Base-by-base conservation (phyloP, 2,888 invertebrate species). In the Timandra comae region DNA sequence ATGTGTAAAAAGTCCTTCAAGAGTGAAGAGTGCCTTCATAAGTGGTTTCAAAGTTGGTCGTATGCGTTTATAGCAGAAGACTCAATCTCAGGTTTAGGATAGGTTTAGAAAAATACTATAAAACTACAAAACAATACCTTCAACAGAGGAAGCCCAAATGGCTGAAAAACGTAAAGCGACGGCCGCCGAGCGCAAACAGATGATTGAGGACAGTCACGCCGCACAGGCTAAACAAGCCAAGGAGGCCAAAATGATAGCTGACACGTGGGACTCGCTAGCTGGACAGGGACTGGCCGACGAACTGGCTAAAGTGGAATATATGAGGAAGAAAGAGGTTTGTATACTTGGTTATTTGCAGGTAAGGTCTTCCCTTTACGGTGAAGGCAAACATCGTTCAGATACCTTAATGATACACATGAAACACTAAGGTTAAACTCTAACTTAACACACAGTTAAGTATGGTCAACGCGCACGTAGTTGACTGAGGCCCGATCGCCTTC, bases 261-360 rank as follows among this genome's bases (percentile, higher is more conserved):
- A 66, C 7, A 70, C 75, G 0, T 82, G 80, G 82, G 73, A 75
- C 47, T 65, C 72, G 0, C 52, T 82, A 6, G 56, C 72, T 0
- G 59, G 52, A 0, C 72, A 74, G 37, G 66, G 73, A 0, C 13
- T 64, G 2, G 61, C 56, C 0, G 66, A 56, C 0, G 61, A 74
- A 7, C 35, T 41, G 13, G 67, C 61, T 0, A 51, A 61, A 11
- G 38, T 52, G 0, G 59, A 63, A 16, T 44, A 68, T 1, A 55
- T 56, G 16, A 70, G 38, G 30, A 52, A 57, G 30, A 81, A 71
- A 25, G 65, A 76, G 71, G 82, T 78, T n/a, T n/a, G n/a, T n/a
- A n/a, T n/a, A n/a, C n/a, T n/a, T n/a, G n/a, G n/a, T n/a, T n/a
- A n/a, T n/a, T 20, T 20, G 20, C 7, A 20, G 7, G 20, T 20